These are phyloP conservation scores for Simalia tracyae DNA, from an alignment of 2,797 vertebrate genomes.

Conservation along the genomic window DNA sequence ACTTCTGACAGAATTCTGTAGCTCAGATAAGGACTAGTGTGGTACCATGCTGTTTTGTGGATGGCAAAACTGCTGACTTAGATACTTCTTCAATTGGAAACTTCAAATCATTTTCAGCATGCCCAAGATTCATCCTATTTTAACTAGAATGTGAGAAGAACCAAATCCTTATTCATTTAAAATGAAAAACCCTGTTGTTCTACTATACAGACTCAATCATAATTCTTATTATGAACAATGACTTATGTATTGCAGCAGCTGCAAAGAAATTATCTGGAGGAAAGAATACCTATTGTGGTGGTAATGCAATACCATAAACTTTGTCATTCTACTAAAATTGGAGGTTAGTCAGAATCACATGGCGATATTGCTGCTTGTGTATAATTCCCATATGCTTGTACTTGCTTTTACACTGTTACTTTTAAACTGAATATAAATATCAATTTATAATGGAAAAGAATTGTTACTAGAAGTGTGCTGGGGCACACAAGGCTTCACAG, in stretches of 20 bases:
- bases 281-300: neutral
- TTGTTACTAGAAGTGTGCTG: neutral
- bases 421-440: neutral
- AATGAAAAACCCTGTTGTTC: slow-evolving; percentile 25
- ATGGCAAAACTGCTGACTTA: slow-evolving; percentile 8
- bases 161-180: slow-evolving; percentile 2
- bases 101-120: slow-evolving; percentile 10
- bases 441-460: neutral
- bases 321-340: neutral
- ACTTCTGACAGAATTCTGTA: neutral
- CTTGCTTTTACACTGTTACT: neutral
- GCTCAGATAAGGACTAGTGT: slow-evolving; percentile 18
- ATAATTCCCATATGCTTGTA: neutral
- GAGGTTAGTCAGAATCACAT: neutral
- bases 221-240: neutral
- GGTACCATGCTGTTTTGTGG: neutral
- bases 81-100: neutral
- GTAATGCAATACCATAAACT: neutral
- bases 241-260: neutral
- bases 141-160: slow-evolving; percentile 11
- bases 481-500: neutral
- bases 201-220: neutral
- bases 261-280: neutral
- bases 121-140: neutral
- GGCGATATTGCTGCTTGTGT: no score